Conservation (phyloP, 1,140 invertebrate species). For the Nasonia longicornis region DNA sequence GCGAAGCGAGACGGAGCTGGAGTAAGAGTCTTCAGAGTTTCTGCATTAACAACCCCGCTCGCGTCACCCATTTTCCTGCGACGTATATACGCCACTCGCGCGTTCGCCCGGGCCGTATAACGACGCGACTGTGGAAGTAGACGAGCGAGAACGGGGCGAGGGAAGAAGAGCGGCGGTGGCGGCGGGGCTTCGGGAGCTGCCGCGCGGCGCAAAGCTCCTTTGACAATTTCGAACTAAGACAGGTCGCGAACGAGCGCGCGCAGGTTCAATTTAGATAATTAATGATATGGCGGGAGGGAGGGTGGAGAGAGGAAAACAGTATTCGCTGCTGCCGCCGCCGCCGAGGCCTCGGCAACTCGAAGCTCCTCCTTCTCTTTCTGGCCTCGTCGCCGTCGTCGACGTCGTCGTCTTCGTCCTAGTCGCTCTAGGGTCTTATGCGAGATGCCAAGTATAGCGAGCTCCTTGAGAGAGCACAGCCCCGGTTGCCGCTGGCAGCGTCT, state of each 20-base stretch:
- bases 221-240: conserved; percentile 56
- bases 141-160: not conserved
- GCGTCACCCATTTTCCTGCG: conserved; percentile 45
- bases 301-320: conserved; percentile 42
- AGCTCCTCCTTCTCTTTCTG: conserved; percentile 2
- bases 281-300: conserved; percentile 51
- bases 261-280: conserved; percentile 58
- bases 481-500: not conserved
- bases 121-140: conserved; percentile 2
- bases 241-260: conserved; percentile 40
- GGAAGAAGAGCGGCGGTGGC: conserved; percentile 5
- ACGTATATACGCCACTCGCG: conserved; percentile 12
- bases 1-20: conserved; percentile 17
- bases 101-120: not conserved
- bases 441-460: not conserved
- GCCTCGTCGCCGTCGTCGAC: not conserved
- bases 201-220: conserved; percentile 45
- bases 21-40: conserved; percentile 42
- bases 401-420: not conserved
- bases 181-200: not conserved
- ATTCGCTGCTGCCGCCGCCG: conserved; percentile 1
- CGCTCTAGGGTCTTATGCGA: not conserved
- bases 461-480: not conserved
- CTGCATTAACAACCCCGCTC: conserved; percentile 45
- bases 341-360: conserved; percentile 13